Evolutionary conservation across 2,888 invertebrate species (phyloP), one percentile per base, ranked within the genome.

Genomic region (Leptodirus hochenwartii): DNA sequence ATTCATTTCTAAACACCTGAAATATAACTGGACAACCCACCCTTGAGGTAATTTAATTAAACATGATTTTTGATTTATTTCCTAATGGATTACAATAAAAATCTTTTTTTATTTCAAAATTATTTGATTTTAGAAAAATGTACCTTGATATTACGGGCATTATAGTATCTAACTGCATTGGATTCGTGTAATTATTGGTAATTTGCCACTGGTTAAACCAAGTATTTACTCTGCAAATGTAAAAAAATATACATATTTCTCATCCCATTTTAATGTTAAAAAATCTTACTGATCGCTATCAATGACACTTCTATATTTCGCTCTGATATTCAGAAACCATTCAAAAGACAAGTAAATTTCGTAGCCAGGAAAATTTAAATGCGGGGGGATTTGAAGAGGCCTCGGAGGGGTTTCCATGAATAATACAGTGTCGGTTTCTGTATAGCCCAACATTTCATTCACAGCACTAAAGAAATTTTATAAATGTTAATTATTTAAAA

Each of bases 151-250:
- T 60, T 3, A 57, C 54, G n/a, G 58, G 58, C 5, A 64, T 47
- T 8, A 76, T 58, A 20, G 61, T 61, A 34, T 69, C 64, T 4
- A 72, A 54, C 41, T 69, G 68, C 66, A 67, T 65, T 4, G 73
- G 69, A 42, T 67, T 70, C 1, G 69, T 71, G 42, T 65, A 71
- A 36, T 62, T 62, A 34, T 65, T 65, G 22, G 61, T 55, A n/a
- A 74, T 51, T 49, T 76, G 75, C 75, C 75, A 76, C 1, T 65
- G 61, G 46, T 75, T 76, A 51, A 76, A 51, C 75, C 75, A 77
- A 0, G 74, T 69, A 17, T 60, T 53, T 27, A 75, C 61, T 41
- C 76, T 76, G 46, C 14, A 51, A 53, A 23, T 15, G 29, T 31
- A 33, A 15, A 24, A 30, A 23, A 25, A 17, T 16, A 22, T 29